phyloP scores from a whole-genome alignment of 2,113 vertebrate species.

The Condylura cristata region DNA sequence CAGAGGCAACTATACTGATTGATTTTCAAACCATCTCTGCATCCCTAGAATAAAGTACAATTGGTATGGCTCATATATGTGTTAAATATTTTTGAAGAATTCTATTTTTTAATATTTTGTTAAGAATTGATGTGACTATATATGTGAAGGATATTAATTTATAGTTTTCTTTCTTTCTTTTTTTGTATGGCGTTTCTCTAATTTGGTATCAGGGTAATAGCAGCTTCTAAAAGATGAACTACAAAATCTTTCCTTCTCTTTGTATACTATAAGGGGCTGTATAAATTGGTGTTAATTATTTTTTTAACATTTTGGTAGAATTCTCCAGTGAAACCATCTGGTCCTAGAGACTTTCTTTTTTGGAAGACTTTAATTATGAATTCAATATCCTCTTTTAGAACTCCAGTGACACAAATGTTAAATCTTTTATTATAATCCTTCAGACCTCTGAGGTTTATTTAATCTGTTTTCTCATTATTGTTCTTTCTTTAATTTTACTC shows the following conservation, averaged over 20 bases:
- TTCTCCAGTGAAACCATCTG: not conserved
- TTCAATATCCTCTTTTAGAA: not conserved
- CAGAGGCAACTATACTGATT: not conserved
- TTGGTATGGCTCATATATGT: not conserved
- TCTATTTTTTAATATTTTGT: not conserved
- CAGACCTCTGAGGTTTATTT: not conserved
- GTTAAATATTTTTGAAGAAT: too few species aligned
- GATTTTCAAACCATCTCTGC: not conserved
- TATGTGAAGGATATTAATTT: not conserved
- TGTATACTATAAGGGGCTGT: not conserved
- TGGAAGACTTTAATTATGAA: not conserved
- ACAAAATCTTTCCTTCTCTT: not conserved
- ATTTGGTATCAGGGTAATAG: not conserved
- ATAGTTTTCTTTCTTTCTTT: not conserved
- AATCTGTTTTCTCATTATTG: not conserved
- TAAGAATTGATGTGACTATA: not conserved
- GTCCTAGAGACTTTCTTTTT: not conserved
- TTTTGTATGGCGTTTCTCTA: too few species aligned
- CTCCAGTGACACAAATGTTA: not conserved
- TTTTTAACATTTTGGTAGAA: not conserved
- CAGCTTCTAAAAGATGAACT: not conserved
- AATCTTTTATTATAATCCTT: not conserved
- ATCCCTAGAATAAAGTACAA: not conserved
- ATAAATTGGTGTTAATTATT: not conserved
- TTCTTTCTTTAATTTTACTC: not conserved